Evolutionary conservation across 2,113 vertebrate species (phyloP).

Genomic region (Tautogolabrus adspersus): DNA sequence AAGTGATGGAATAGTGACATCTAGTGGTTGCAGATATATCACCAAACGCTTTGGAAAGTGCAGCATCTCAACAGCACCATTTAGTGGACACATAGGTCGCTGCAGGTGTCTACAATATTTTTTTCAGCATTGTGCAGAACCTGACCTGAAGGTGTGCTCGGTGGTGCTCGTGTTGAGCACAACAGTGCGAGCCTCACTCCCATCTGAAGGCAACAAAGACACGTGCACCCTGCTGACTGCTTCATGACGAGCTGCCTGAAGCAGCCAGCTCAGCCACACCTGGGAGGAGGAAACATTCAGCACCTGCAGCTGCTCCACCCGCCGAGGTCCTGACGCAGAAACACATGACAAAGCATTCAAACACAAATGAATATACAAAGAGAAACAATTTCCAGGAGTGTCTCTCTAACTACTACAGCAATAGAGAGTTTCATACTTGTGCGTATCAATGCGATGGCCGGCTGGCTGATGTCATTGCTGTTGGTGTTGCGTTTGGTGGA

Average conservation of each 20-base stretch:
- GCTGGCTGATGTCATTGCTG: slow-evolving; percentile 95
- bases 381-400: neutral
- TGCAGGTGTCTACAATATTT: neutral
- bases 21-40: slow-evolving; percentile 23
- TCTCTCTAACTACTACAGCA: no score
- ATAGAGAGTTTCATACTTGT: slow-evolving; percentile 87
- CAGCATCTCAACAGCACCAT: slow-evolving; percentile 16
- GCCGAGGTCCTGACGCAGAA: slow-evolving; percentile 86
- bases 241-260: slow-evolving; percentile 86
- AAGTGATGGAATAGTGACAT: slow-evolving; percentile 5
- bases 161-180: slow-evolving; percentile 88
- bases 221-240: slow-evolving; percentile 88
- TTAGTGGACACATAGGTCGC: slow-evolving; percentile 29
- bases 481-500: slow-evolving; percentile 93
- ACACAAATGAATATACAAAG: neutral
- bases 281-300: slow-evolving; percentile 88
- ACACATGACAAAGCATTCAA: slow-evolving; percentile 1
- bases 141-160: slow-evolving; percentile 91
- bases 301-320: slow-evolving; percentile 90
- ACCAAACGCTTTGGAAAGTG: neutral
- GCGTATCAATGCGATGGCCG: slow-evolving; percentile 88
- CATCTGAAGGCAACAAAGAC: slow-evolving; percentile 85
- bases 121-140: neutral
- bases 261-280: slow-evolving; percentile 90
- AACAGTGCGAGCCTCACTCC: slow-evolving; percentile 77